A percentile compares a stretch with the other conserved stretches of the same genome.
These are phyloP conservation scores for Pseudoips prasinana DNA, from an alignment of 2,888 invertebrate species.

Conservation along the genomic window DNA sequence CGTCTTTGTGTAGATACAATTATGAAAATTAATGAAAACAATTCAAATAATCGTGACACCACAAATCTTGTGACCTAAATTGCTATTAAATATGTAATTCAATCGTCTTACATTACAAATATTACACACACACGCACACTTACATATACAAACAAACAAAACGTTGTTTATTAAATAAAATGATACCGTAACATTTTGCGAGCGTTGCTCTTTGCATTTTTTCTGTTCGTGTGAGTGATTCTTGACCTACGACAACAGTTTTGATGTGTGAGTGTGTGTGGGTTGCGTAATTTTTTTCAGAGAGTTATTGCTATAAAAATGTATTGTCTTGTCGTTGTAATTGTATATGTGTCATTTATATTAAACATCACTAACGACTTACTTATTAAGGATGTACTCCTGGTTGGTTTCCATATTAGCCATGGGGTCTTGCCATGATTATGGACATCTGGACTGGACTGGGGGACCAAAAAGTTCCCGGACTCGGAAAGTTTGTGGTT, in stretches of 20 bases:
- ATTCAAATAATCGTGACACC: slow-evolving; percentile 20
- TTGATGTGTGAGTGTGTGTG: slow-evolving; percentile 36
- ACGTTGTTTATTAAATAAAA: too few species aligned
- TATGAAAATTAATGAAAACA: too few species aligned
- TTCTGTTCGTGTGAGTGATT: slow-evolving; percentile 34
- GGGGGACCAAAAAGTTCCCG: too few species aligned
- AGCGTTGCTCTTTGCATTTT: slow-evolving; percentile 56
- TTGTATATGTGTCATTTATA: slow-evolving; percentile 16
- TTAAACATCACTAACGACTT: too few species aligned
- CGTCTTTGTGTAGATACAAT: too few species aligned
- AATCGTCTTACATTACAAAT: slow-evolving; percentile 16
- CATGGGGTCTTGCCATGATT: too few species aligned
- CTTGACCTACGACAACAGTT: slow-evolving; percentile 52
- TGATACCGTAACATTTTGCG: slow-evolving; percentile 43
- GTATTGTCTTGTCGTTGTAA: slow-evolving; percentile 17
- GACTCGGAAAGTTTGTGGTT: too few species aligned
- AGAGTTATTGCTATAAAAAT: slow-evolving; percentile 16
- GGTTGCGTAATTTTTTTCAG: slow-evolving; percentile 56
- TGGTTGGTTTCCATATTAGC: too few species aligned
- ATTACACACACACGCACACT: too few species aligned
- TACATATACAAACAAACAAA: background rate
- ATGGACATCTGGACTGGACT: too few species aligned
- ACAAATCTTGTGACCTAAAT: slow-evolving; percentile 19
- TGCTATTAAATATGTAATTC: too few species aligned
- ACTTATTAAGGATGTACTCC: too few species aligned